phyloP scores from a whole-genome alignment of 2,888 invertebrate species.

The Pammene fasciana region DNA sequence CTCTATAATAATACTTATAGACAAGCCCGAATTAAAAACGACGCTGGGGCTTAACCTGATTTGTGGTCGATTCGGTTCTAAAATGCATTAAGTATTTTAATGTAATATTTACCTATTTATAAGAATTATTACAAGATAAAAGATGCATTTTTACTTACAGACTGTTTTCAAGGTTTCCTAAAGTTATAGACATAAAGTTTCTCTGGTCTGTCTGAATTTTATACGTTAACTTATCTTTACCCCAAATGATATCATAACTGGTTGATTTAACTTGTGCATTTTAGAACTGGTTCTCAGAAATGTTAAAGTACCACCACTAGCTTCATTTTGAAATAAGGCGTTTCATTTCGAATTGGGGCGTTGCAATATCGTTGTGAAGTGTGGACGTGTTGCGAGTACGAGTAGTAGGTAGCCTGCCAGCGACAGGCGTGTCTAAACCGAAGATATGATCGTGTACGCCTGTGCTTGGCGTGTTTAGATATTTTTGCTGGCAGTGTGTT shows the following conservation, averaged over 20 bases:
- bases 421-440: not conserved
- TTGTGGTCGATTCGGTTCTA: slow-evolving; percentile 24
- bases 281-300: slow-evolving; percentile 42
- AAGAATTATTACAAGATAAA: no score
- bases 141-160: no score
- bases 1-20: no score
- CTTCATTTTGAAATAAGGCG: slow-evolving; percentile 59
- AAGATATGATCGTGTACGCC: not conserved
- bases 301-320: slow-evolving; percentile 60
- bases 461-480: not conserved
- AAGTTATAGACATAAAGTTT: no score
- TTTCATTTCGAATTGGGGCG: slow-evolving; percentile 55
- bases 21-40: not conserved
- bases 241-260: not conserved
- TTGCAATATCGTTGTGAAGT: slow-evolving; percentile 51
- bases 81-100: slow-evolving; percentile 7
- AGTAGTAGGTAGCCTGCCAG: not conserved
- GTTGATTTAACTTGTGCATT: not conserved
- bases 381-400: slow-evolving; percentile 18
- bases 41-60: not conserved
- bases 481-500: slow-evolving; percentile 6
- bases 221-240: no score
- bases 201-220: no score
- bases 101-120: no score
- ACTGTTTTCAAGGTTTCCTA: no score